Conservation (phyloP, 2,113 vertebrate species). For the Sclerurus mexicanus region DNA sequence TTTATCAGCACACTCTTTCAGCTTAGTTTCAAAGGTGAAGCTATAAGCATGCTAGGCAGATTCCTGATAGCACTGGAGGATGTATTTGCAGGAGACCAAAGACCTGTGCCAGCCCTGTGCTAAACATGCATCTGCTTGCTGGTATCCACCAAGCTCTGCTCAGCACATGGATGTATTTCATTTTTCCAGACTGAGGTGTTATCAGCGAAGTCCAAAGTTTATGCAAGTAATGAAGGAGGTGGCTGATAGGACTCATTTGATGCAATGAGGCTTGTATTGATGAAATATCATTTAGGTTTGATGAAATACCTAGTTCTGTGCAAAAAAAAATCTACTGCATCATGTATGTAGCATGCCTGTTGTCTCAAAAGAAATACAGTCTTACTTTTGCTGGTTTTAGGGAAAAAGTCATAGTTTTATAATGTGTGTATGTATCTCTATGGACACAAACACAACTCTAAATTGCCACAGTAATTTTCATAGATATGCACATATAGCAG, state of each 20-base stretch:
- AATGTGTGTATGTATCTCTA: background rate
- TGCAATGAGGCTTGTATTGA: background rate
- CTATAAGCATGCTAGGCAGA: rapidly evolving
- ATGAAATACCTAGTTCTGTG: background rate
- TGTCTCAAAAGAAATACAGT: background rate
- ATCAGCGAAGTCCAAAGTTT: background rate
- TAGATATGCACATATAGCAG: background rate
- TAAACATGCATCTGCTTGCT: background rate
- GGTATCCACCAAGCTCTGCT: background rate
- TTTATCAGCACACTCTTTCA: background rate
- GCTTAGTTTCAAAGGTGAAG: background rate
- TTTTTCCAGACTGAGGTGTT: background rate
- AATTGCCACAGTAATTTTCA: background rate
- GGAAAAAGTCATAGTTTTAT: background rate
- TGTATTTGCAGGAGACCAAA: background rate
- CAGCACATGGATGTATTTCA: rapidly evolving
- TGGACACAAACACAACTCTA: background rate
- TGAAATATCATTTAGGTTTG: background rate
- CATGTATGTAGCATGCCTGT: background rate
- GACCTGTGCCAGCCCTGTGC: too few species aligned
- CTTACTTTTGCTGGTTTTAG: background rate
- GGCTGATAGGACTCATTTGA: background rate
- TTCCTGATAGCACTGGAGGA: background rate
- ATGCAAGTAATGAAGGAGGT: background rate
- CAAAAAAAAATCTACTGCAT: background rate